These are phyloP conservation scores for Rousettus madagascariensis DNA, from an alignment of 2,797 vertebrate genomes.

Conservation along the genomic window DNA sequence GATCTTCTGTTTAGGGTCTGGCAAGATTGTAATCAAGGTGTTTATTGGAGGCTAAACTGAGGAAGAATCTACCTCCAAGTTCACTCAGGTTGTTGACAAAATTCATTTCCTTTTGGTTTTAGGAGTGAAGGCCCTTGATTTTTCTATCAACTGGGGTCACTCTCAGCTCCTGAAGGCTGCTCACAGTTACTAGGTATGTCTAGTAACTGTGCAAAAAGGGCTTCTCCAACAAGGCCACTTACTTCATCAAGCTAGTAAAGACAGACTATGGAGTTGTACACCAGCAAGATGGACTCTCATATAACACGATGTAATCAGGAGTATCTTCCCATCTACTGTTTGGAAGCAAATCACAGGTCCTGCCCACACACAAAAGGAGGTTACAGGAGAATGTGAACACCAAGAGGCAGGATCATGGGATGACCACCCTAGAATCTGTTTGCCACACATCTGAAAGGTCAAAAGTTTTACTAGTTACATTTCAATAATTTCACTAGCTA, in stretches of 20 bases:
- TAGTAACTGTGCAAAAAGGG: neutral
- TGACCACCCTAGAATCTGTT: neutral
- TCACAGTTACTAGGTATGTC: neutral
- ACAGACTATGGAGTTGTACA: neutral
- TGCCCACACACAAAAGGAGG: neutral
- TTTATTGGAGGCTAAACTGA: neutral
- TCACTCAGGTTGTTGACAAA: neutral
- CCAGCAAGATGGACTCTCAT: neutral
- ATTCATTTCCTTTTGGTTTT: neutral
- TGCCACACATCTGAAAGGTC: neutral
- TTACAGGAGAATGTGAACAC: neutral
- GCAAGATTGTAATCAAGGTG: neutral
- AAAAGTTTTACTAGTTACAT: neutral
- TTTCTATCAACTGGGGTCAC: neutral
- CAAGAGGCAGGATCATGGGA: neutral
- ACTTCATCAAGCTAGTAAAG: neutral
- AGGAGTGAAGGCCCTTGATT: neutral
- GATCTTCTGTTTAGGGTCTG: neutral
- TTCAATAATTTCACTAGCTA: slow-evolving; percentile 4
- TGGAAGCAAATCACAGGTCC: neutral
- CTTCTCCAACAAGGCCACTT: neutral
- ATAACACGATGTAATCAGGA: neutral
- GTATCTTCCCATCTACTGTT: neutral
- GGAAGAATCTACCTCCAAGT: neutral
- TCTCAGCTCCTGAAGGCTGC: neutral